Conservation (phyloP, 2,797 vertebrate genomes). For the Yasuhikotakia modesta region DNA sequence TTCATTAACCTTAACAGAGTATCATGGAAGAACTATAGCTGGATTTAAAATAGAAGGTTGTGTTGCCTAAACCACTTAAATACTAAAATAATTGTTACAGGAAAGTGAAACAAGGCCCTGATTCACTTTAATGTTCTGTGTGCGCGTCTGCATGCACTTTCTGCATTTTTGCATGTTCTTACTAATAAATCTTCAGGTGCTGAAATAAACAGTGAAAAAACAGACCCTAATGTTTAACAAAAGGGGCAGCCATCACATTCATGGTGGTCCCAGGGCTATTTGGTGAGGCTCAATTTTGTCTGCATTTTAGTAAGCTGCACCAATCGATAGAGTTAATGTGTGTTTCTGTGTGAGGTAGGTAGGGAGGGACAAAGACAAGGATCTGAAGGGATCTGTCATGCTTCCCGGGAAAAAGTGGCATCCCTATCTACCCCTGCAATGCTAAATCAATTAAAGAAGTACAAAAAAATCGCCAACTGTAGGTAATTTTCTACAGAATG, state of each 20-base stretch:
- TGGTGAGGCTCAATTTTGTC: slow-evolving; percentile 66
- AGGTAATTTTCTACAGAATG: not conserved
- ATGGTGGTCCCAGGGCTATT: slow-evolving; percentile 55
- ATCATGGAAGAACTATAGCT: slow-evolving; percentile 5
- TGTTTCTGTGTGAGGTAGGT: slow-evolving; percentile 66
- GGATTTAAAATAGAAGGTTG: not conserved
- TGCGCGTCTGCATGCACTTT: slow-evolving; percentile 14
- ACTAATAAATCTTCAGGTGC: slow-evolving; percentile 33
- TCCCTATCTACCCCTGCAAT: slow-evolving; percentile 68
- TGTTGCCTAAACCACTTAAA: not conserved
- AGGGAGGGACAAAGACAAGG: slow-evolving; percentile 69
- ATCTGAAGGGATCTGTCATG: slow-evolving; percentile 64
- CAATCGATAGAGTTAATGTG: slow-evolving; percentile 73
- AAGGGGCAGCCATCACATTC: slow-evolving; percentile 54
- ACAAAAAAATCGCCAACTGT: slow-evolving; percentile 60
- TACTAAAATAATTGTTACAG: not conserved
- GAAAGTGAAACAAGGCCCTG: slow-evolving; percentile 18
- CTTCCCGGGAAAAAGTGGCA: slow-evolving; percentile 57
- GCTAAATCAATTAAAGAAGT: slow-evolving; percentile 73
- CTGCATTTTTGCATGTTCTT: slow-evolving; percentile 35
- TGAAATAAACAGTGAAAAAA: slow-evolving; percentile 49
- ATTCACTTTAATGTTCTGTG: slow-evolving; percentile 43
- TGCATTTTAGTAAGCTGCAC: slow-evolving; percentile 69
- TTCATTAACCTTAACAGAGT: slow-evolving; percentile 42
- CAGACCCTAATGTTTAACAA: slow-evolving; percentile 44